Evolutionary conservation across 2,113 vertebrate species (phyloP), one percentile per base, ranked within the genome.

Genomic region (Clarias magur): DNA sequence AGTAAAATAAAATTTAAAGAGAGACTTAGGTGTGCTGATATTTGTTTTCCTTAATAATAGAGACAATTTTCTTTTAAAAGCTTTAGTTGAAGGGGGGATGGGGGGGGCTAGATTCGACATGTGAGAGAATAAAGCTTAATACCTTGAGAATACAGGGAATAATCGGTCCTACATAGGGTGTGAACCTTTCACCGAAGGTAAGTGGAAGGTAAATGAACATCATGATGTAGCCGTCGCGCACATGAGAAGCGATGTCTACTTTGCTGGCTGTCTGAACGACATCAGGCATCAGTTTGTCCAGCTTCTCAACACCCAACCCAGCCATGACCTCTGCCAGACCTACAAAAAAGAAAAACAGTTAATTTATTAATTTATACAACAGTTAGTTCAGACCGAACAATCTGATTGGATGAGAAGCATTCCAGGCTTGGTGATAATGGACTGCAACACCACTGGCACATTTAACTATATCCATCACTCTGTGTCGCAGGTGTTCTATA

Each of bases 171-270:
- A 99, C 97, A 0, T 99, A 99, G 13, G 98, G 97, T 42, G 97
- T 99, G 86, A 99, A 99, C 88, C 95, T 97, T 87, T 99, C 97
- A 89, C 98, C 98, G 78, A 99, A 99, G 80, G 98, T 99, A 88
- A 99, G 97, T 0, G 98, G 98, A 90, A 99, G 93, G 91, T 99
- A 99, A 94, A 99, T 99, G 93, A 99, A 99, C 98, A 99, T 99
- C 98, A 99, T 99, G 88, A 99, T 99, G 91, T 99, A 99, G 84
- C 98, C 98, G n/a, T 99, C 98, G 82, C 98, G 96, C 87, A 99
- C 98, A 0, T 99, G 97, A 30, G 98, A 98, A 1, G 98, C 98
- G 3, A 99, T 99, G 92, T 99, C 98, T 86, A 98, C 93, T 92
- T 99, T 99, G 93, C 98, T 98, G 90, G 98, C 98, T 4, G 98